Evolutionary conservation across 2,113 vertebrate genomes (phyloP), one percentile per base, ranked within the genome.

Genomic region (Pachycephala philippinensis): DNA sequence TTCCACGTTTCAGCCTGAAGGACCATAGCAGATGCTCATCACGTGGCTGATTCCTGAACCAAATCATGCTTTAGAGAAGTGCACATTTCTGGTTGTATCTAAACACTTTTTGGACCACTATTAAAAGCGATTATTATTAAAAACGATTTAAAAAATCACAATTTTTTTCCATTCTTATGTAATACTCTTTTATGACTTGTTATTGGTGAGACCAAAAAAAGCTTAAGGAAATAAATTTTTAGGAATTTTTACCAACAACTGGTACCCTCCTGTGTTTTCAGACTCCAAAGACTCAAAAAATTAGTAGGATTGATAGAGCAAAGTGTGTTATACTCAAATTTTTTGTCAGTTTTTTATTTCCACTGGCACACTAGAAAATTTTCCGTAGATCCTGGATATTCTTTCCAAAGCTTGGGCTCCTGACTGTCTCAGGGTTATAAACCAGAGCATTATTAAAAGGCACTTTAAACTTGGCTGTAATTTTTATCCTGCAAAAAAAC

Each of bases 391-490:
- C 37, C 33, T 78, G 42, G 66, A 11, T 50, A n/a, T 19, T 23
- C 31, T n/a, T 26, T 87, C 63, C 37, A 13, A 75, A 83, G 70
- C 75, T 85, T 22, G 18, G 66, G 52, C 79, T 94, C 57, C 71
- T 95, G 79, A 20, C 45, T 88, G 50, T 82, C 90, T 93, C 85
- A 53, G 42, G 37, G 70, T 13, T 92, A 66, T 94, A 94, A 96
- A 95, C 85, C 66, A 72, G 66, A 82, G 40, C 76, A 71, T 78
- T 83, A 87, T 90, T 94, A 87, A 94, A 91, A 95, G 87, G 70
- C 81, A 91, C 65, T 95, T 94, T 75, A 75, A 70, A 79, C 49
- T 84, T 93, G 93, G 96, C 77, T 95, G 77, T 82, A 69, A 87
- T 69, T 95, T 96, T 93, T 84, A 82, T 35, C 53, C 37, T 79